A percentile compares a stretch with the other conserved stretches of the same genome.
Conservation (phyloP, 2,113 vertebrate species). For the Herpetotheres cachinnans region DNA sequence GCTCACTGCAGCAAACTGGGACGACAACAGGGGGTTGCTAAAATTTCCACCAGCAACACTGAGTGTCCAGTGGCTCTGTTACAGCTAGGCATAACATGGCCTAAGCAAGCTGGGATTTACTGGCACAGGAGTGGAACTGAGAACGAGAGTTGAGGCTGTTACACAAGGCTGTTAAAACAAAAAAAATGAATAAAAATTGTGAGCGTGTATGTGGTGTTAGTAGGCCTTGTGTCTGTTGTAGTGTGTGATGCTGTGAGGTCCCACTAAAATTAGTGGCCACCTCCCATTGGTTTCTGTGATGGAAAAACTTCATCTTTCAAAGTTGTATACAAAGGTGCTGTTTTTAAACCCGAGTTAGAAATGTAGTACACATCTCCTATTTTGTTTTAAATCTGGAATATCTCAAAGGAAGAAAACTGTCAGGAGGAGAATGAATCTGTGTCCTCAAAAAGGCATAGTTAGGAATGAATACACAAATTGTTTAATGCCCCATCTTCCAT, state of each 20-base stretch:
- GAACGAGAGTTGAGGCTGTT: not conserved
- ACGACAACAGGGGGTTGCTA: not conserved
- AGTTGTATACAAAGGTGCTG: not conserved
- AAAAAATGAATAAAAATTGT: not conserved
- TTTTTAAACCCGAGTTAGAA: not conserved
- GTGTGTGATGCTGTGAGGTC: not conserved
- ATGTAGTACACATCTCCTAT: fast-evolving
- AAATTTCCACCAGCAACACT: not conserved
- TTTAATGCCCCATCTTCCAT: not conserved
- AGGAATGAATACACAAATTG: not conserved
- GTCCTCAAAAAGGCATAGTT: not conserved
- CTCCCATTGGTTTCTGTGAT: not conserved
- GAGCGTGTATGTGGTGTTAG: not conserved
- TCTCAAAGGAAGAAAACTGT: not conserved
- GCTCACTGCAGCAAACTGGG: not conserved
- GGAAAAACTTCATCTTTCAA: not conserved
- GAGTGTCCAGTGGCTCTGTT: fast-evolving
- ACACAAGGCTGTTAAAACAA: not conserved
- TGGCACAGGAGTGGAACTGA: not conserved
- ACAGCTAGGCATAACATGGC: fast-evolving
- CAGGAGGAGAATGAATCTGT: not conserved
- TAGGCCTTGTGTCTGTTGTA: not conserved
- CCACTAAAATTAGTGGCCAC: not conserved
- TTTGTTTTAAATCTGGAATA: not conserved
- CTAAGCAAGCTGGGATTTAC: not conserved